Base-by-base conservation (phyloP, 2,888 invertebrate genomes). In the Ecdyonurus torrentis region DNA sequence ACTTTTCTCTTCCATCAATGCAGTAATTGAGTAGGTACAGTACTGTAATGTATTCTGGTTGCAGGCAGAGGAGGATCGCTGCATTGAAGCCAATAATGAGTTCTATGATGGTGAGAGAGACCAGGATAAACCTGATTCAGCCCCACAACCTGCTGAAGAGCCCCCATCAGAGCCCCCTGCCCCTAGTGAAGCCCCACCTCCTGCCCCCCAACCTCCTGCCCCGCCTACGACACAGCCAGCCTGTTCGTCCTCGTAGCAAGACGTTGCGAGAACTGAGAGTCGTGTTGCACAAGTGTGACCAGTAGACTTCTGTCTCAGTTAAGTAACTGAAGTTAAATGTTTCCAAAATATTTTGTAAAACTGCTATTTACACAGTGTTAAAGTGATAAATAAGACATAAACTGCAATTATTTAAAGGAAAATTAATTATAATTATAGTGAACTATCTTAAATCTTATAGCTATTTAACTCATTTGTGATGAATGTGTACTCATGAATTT, bases 61-160 rank as follows among this genome's bases (percentile, higher is more conserved):
- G 66, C 84, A 84, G 71, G 84, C 87, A 2, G 86, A 93, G 37
- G 84, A 87, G 0, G 92, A 93, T 71, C 87, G 87, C 72, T 81
- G 86, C 71, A 83, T 92, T 0, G 92, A 93, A 65, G 81, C 87
- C 0, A 85, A 86, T 67, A 92, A 90, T 72, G 94, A 94, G 74
- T 94, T 90, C 77, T 94, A 86, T 70, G 88, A 92, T 62, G 91
- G 91, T 1, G 93, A 94, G 62, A 89, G 89, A 68, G 93, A 93
- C 75, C 88, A 93, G 69, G 94, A 93, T 69, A 87, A 86, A 73
- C 83, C 84, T 66, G 72, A 75, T 52, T 23, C 61, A 25, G 23
- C 37, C 7, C 55, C 55, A 7, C 5, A 5, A 5, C n/a, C 22
- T 55, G 55, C 55, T 5, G 55, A 18, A 20, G 22, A n/a, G 22